phyloP scores from a whole-genome alignment of 2,797 vertebrate species.

The Lacerta bilineata region DNA sequence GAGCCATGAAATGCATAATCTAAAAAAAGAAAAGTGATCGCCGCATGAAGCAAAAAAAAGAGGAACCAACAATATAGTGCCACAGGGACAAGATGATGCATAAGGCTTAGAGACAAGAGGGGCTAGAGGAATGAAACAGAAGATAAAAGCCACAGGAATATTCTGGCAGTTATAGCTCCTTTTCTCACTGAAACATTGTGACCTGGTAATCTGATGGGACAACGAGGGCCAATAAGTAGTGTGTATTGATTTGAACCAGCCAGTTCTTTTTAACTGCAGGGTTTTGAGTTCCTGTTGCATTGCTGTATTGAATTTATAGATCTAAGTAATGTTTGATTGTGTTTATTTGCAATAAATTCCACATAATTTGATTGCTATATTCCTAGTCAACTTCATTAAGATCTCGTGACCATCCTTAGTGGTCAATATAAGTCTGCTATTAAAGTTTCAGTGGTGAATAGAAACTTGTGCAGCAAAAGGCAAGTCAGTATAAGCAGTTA shows the following conservation, averaged over 20 bases:
- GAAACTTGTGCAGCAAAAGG: not conserved
- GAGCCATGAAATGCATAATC: not conserved
- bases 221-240: not conserved
- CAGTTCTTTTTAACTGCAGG: not conserved
- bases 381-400: constrained; percentile 17
- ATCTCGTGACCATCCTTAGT: not conserved
- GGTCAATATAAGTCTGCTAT: not conserved
- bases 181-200: not conserved
- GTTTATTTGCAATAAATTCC: not conserved
- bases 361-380: not conserved
- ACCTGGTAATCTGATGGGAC: not conserved
- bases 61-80: not conserved
- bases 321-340: constrained; percentile 1
- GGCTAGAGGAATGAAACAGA: not conserved
- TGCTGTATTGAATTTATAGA: constrained; percentile 7
- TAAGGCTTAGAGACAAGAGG: not conserved
- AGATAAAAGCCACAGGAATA: not conserved
- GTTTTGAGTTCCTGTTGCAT: not conserved
- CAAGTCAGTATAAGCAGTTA: not conserved
- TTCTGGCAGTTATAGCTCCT: not conserved
- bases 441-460: not conserved
- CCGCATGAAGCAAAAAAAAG: not conserved
- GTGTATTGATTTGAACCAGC: not conserved
- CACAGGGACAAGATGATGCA: not conserved
- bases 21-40: too few species aligned